phyloP scores from a whole-genome alignment of 2,797 vertebrate genomes.

The Protonibea diacanthus region DNA sequence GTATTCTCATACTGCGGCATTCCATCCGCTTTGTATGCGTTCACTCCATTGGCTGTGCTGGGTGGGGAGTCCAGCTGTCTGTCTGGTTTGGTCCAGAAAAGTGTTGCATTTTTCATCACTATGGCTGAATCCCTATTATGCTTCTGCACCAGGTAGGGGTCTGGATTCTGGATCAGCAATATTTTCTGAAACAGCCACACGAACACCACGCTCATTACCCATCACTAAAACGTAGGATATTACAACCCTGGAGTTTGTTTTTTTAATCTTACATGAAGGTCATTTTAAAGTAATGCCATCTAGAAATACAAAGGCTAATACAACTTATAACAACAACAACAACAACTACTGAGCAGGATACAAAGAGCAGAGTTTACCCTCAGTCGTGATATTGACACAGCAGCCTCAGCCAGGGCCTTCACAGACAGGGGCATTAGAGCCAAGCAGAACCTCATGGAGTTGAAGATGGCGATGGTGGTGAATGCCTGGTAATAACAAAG shows the following conservation, averaged over 20 bases:
- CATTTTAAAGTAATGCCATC: no score
- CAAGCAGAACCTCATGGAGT: conserved; percentile 85
- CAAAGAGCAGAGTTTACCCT: conserved; percentile 76
- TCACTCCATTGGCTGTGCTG: conserved; percentile 12
- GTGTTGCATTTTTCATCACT: conserved; percentile 85
- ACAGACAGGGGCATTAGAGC: conserved; percentile 81
- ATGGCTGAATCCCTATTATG: conserved; percentile 78
- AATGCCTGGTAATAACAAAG: conserved; percentile 82
- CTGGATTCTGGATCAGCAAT: conserved; percentile 84
- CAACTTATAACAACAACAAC: not conserved
- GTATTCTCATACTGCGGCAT: conserved; percentile 6
- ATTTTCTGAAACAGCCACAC: conserved; percentile 82
- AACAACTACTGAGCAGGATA: not conserved
- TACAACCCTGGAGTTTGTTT: not conserved
- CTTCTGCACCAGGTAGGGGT: conserved; percentile 82
- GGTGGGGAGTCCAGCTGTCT: not conserved
- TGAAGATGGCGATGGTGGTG: conserved; percentile 88
- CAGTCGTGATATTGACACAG: conserved; percentile 83
- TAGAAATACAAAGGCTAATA: not conserved
- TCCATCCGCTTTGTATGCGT: conserved; percentile 8
- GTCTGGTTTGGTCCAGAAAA: conserved; percentile 80
- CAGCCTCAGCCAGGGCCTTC: conserved; percentile 85
- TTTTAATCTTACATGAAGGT: no score
- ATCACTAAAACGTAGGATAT: not conserved
- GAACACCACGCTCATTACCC: not conserved